Evolutionary conservation across 2,888 invertebrate species (phyloP).

Genomic region (Bhutanitis thaidina): DNA sequence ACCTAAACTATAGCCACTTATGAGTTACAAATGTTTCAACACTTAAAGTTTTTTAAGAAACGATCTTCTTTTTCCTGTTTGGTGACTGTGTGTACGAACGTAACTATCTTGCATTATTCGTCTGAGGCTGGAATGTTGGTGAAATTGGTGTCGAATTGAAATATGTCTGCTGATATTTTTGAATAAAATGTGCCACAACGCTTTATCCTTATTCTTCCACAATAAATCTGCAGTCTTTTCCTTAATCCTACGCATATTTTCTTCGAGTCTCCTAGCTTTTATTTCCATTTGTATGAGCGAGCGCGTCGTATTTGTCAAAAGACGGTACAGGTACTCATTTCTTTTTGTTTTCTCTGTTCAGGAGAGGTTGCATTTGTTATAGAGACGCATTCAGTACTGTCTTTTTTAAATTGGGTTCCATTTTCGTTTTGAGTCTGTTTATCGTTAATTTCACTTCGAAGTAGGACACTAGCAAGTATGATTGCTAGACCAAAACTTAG

Average conservation of each 20-base stretch:
- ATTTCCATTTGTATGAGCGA: slow-evolving; percentile 80
- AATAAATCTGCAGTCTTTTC: slow-evolving; percentile 78
- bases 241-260: slow-evolving; percentile 79
- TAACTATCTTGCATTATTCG: slow-evolving; percentile 69
- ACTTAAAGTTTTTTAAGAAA: slow-evolving; percentile 32
- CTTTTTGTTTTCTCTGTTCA: slow-evolving; percentile 60
- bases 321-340: slow-evolving; percentile 77
- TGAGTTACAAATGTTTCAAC: background rate
- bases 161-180: slow-evolving; percentile 77
- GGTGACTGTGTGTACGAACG: slow-evolving; percentile 44
- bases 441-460: slow-evolving; percentile 43
- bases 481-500: slow-evolving; percentile 55
- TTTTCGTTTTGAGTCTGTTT: slow-evolving; percentile 29
- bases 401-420: slow-evolving; percentile 37
- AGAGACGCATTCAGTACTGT: slow-evolving; percentile 51
- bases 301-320: slow-evolving; percentile 77
- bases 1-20: background rate
- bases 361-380: slow-evolving; percentile 60
- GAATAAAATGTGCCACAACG: slow-evolving; percentile 75
- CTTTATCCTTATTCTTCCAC: slow-evolving; percentile 78
- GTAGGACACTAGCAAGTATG: slow-evolving; percentile 53
- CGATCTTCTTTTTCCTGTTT: slow-evolving; percentile 49
- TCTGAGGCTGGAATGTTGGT: slow-evolving; percentile 68
- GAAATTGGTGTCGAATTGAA: slow-evolving; percentile 73
- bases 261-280: slow-evolving; percentile 77